Conservation (phyloP, 2,888 invertebrate genomes). For the Acanthococcus lagerstroemiae region DNA sequence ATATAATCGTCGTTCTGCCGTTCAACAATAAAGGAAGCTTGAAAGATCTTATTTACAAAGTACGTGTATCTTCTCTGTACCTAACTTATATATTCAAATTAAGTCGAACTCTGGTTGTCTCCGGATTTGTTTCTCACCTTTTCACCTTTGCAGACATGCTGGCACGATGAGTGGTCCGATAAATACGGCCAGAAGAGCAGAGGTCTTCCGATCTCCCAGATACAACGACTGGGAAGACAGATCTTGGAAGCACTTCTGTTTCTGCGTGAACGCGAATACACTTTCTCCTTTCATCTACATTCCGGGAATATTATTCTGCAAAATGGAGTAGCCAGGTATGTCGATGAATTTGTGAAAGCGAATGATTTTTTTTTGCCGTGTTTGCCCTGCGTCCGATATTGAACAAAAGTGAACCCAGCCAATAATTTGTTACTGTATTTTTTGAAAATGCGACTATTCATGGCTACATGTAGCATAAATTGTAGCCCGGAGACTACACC, state of each 20-base stretch:
- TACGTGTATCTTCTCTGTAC: conserved; percentile 42
- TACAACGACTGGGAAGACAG: conserved; percentile 77
- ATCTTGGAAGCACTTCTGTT: conserved; percentile 77
- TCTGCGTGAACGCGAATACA: conserved; percentile 76
- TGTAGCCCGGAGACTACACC: no score
- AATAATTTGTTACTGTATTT: no score
- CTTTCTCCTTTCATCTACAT: conserved; percentile 75
- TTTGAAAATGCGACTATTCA: no score
- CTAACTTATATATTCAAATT: neutral
- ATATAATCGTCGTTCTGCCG: conserved; percentile 68
- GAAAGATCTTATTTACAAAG: conserved; percentile 82
- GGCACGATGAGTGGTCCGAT: conserved; percentile 67
- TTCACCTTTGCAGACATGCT: conserved; percentile 51
- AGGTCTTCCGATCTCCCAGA: conserved; percentile 65
- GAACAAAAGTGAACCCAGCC: no score
- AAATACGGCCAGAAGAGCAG: conserved; percentile 61
- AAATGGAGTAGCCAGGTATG: conserved; percentile 76
- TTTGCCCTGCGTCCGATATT: no score
- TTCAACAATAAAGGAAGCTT: conserved; percentile 75
- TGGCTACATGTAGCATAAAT: no score
- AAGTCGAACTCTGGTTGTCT: neutral
- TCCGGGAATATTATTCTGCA: conserved; percentile 85
- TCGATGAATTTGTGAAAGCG: no score
- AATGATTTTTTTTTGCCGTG: no score
- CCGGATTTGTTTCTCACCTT: neutral